phyloP scores from a whole-genome alignment of 2,797 vertebrate genomes.

The Australoheros facetus region DNA sequence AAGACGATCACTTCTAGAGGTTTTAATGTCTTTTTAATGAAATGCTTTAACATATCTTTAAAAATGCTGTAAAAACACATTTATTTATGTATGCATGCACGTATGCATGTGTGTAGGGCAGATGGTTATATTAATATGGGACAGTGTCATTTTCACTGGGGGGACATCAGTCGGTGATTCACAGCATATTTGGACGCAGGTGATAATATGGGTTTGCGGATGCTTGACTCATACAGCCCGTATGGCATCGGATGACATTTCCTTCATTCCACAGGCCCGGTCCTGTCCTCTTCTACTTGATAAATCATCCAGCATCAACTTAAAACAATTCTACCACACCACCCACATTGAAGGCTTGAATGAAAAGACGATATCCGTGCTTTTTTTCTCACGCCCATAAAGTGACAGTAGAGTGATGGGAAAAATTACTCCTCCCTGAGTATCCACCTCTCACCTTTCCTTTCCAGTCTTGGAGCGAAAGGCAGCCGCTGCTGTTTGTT shows the following conservation, averaged over 20 bases:
- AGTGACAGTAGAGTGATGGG: conserved; percentile 52
- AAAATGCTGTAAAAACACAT: neutral
- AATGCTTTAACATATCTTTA: neutral
- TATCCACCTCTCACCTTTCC: conserved; percentile 31
- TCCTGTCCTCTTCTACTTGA: conserved; percentile 68
- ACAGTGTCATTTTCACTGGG: conserved; percentile 39
- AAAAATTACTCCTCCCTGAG: conserved; percentile 28
- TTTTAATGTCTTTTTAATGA: neutral
- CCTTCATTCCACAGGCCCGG: conserved; percentile 69
- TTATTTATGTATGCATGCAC: neutral
- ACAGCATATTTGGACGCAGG: conserved; percentile 40
- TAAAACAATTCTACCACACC: conserved; percentile 62
- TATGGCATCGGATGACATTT: conserved; percentile 75
- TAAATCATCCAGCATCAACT: conserved; percentile 64
- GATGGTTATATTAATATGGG: conserved; percentile 25
- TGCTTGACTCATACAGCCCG: conserved; percentile 64
- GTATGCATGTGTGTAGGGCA: neutral
- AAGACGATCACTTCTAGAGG: neutral
- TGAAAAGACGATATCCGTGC: conserved; percentile 64
- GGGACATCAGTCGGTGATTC: conserved; percentile 39
- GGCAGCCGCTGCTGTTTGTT: conserved; percentile 27
- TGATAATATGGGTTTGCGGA: conserved; percentile 70
- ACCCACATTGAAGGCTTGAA: conserved; percentile 62
- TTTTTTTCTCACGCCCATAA: conserved; percentile 62
- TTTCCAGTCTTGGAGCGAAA: conserved; percentile 7